Conservation (phyloP, 2,888 invertebrate genomes). For the Tinea trinotella region DNA sequence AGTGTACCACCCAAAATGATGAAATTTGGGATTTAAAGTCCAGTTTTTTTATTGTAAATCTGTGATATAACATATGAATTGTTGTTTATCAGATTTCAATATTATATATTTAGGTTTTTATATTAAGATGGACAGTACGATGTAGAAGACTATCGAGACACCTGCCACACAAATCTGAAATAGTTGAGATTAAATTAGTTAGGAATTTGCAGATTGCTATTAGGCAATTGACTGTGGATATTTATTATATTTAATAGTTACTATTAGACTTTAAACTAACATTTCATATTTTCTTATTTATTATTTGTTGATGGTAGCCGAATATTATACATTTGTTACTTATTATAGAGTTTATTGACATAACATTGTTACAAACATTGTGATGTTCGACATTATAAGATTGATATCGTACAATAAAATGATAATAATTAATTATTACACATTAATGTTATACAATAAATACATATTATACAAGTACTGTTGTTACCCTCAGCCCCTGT, state of each 20-base stretch:
- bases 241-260: conserved; percentile 4
- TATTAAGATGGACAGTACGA: conserved; percentile 66
- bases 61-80: conserved; percentile 34
- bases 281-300: conserved; percentile 3
- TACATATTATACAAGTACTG: conserved; percentile 18
- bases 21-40: conserved; percentile 37
- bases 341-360: neutral
- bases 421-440: conserved; percentile 55
- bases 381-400: conserved; percentile 32
- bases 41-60: conserved; percentile 49
- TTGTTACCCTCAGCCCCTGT: neutral
- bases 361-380: conserved; percentile 11
- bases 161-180: conserved; percentile 68
- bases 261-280: conserved; percentile 10
- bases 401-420: conserved; percentile 62
- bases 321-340: neutral
- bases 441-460: conserved; percentile 48
- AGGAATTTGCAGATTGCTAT: conserved; percentile 13
- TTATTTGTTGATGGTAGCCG: conserved; percentile 1
- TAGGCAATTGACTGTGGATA: conserved; percentile 55
- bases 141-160: conserved; percentile 51
- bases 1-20: conserved; percentile 24
- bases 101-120: neutral
- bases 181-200: conserved; percentile 22
- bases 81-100: conserved; percentile 42